Evolutionary conservation across 2,888 invertebrate genomes (phyloP).

Genomic region (Cheilosia urbana): DNA sequence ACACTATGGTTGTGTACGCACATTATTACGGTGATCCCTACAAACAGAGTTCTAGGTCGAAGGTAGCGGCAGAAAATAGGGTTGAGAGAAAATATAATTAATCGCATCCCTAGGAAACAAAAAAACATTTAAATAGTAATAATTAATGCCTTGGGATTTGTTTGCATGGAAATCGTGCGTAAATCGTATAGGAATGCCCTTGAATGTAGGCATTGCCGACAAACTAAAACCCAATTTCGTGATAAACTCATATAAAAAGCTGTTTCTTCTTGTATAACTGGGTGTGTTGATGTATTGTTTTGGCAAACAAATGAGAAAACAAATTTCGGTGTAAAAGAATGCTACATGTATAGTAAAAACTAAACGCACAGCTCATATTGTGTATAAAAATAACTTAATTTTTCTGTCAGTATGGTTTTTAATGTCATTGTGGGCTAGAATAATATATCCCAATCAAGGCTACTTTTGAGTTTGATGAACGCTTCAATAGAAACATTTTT

Average conservation of each 20-base stretch:
- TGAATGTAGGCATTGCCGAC: slow-evolving; percentile 20
- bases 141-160: slow-evolving; percentile 21
- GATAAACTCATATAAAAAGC: slow-evolving; percentile 20
- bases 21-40: not conserved
- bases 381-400: not conserved
- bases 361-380: not conserved
- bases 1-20: not conserved
- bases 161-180: slow-evolving; percentile 9
- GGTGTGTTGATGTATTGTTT: slow-evolving; percentile 9
- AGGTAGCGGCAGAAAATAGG: not conserved
- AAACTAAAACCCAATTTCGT: slow-evolving; percentile 11
- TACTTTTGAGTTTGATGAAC: not conserved
- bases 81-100: not conserved
- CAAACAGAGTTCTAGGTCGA: not conserved
- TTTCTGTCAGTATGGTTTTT: not conserved
- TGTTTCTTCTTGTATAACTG: not conserved
- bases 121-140: not conserved
- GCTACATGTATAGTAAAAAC: not conserved
- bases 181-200: slow-evolving; percentile 17
- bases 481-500: no score
- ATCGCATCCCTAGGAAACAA: not conserved
- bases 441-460: not conserved
- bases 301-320: slow-evolving; percentile 3
- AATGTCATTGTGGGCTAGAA: not conserved
- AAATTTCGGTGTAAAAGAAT: not conserved